Percentiles rank a stretch among this genome's conserved stretches.
Conservation (phyloP, 1,140 invertebrate species). For the Papilio polyxenes region DNA sequence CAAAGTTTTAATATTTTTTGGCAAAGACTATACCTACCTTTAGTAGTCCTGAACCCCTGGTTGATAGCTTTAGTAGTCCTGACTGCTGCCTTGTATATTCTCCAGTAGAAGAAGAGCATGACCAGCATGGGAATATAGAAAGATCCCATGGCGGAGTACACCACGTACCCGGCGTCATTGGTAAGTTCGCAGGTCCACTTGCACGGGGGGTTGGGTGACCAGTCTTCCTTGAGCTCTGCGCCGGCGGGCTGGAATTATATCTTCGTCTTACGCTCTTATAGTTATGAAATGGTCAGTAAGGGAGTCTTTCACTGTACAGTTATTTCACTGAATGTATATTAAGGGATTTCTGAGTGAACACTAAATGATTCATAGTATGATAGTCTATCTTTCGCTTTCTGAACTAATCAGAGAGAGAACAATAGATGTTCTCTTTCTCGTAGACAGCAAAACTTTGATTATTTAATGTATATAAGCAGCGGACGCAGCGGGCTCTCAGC, state of each 20-base stretch:
- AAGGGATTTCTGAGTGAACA: too few relatives aligned
- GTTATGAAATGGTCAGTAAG: too few relatives aligned
- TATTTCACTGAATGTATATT: too few relatives aligned
- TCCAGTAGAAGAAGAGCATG: constrained; percentile 98
- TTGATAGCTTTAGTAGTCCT: constrained; percentile 95
- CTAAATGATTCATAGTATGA: too few relatives aligned
- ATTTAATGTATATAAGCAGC: too few relatives aligned
- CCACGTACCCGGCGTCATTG: constrained; percentile 91
- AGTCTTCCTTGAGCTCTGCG: constrained; percentile 56
- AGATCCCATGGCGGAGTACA: constrained; percentile 95
- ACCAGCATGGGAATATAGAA: constrained; percentile 98
- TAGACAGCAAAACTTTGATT: too few relatives aligned
- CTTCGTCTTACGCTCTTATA: neutral
- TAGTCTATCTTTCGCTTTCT: too few relatives aligned
- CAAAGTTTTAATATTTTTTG: neutral
- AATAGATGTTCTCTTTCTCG: too few relatives aligned
- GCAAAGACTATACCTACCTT: constrained; percentile 78
- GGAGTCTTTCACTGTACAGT: too few relatives aligned
- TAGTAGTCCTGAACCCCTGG: constrained; percentile 95
- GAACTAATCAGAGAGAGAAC: too few relatives aligned
- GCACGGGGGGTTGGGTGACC: constrained; percentile 82
- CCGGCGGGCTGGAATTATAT: constrained; percentile 52
- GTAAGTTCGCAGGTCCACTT: constrained; percentile 94
- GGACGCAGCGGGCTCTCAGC: too few relatives aligned
- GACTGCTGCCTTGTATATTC: constrained; percentile 95